phyloP scores from a whole-genome alignment of 2,113 vertebrate genomes.

The Tichodroma muraria region DNA sequence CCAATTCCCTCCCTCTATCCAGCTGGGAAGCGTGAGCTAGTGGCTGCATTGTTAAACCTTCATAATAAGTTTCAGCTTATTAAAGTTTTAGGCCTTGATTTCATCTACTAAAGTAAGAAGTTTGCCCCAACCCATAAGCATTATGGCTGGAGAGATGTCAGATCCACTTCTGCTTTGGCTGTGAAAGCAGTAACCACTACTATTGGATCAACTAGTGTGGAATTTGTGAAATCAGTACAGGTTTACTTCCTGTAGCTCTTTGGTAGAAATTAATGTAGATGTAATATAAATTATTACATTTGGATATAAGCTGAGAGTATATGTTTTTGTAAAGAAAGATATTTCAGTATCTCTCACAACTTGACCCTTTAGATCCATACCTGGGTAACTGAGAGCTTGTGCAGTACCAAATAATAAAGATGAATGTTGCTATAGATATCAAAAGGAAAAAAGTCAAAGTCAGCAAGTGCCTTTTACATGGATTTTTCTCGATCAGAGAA shows the following conservation, averaged over 20 bases:
- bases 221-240: accelerated
- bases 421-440: background rate
- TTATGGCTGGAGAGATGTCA: background rate
- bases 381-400: background rate
- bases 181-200: background rate
- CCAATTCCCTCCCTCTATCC: too few species aligned
- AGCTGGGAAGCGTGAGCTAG: background rate
- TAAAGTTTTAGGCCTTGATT: background rate
- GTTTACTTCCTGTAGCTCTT: background rate
- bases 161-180: background rate
- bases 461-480: background rate
- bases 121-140: background rate
- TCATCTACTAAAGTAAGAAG: background rate
- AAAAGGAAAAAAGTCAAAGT: background rate
- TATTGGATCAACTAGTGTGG: background rate
- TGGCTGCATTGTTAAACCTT: background rate
- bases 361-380: background rate
- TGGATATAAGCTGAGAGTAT: background rate
- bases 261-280: background rate
- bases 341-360: background rate
- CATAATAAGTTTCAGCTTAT: background rate
- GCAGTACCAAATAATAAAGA: background rate
- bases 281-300: background rate
- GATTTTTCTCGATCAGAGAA: background rate
- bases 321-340: background rate